Conservation (phyloP, 1,140 invertebrate species). For the Adelges cooleyi region DNA sequence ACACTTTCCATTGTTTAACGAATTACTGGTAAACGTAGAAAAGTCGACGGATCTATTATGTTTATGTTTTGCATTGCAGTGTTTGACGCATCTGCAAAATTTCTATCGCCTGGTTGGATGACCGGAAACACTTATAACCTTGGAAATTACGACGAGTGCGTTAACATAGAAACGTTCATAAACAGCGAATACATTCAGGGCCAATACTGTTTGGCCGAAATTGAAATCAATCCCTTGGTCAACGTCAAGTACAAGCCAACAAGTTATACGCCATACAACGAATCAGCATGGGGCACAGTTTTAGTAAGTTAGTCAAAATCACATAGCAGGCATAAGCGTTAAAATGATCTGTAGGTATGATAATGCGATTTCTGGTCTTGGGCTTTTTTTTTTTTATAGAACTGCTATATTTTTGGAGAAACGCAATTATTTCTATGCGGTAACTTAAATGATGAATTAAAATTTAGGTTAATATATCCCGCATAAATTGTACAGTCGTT, state of each 20-base stretch:
- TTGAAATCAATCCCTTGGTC: slow-evolving; percentile 30
- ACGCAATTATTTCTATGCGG: too few relatives aligned
- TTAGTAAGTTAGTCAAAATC: slow-evolving; percentile 9
- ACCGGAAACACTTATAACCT: slow-evolving; percentile 35
- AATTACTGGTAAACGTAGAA: too few relatives aligned
- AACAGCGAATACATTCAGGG: slow-evolving; percentile 30
- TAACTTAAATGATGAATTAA: too few relatives aligned
- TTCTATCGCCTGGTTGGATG: slow-evolving; percentile 33
- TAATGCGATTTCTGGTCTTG: too few relatives aligned
- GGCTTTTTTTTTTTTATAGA: too few relatives aligned
- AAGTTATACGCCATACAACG: slow-evolving; percentile 12
- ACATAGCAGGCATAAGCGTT: too few relatives aligned
- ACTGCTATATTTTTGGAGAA: too few relatives aligned
- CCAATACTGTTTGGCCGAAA: slow-evolving; percentile 36
- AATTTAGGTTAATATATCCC: too few relatives aligned
- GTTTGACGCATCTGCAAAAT: slow-evolving; percentile 37
- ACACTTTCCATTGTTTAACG: too few relatives aligned
- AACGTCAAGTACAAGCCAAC: background rate
- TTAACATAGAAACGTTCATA: slow-evolving; percentile 28
- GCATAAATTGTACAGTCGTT: too few relatives aligned
- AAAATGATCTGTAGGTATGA: too few relatives aligned
- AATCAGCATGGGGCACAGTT: slow-evolving; percentile 29
- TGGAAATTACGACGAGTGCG: slow-evolving; percentile 38
- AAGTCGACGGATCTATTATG: too few relatives aligned
- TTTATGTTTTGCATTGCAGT: slow-evolving; percentile 33